phyloP scores from a whole-genome alignment of 2,888 invertebrate genomes.

The Ochropacha duplaris region DNA sequence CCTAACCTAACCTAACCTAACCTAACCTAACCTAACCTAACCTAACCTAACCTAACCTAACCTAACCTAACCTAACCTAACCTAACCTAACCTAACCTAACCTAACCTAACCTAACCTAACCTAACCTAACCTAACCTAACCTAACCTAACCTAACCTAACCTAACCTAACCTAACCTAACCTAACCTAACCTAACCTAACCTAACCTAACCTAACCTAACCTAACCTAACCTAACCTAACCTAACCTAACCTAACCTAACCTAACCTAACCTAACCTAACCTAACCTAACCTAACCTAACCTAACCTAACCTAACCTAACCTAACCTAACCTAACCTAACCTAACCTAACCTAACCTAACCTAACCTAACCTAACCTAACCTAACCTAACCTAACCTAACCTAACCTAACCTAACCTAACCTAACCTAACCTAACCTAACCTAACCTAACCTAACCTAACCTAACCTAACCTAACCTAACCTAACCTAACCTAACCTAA shows the following conservation, averaged over 20 bases:
- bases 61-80: slow-evolving; percentile 31
- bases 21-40: slow-evolving; percentile 30
- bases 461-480: slow-evolving; percentile 25
- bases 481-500: slow-evolving; percentile 24
- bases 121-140: slow-evolving; percentile 27
- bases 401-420: slow-evolving; percentile 16
- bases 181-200: slow-evolving; percentile 26
- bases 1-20: slow-evolving; percentile 28
- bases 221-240: slow-evolving; percentile 21
- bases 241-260: slow-evolving; percentile 19
- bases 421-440: slow-evolving; percentile 19
- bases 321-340: slow-evolving; percentile 16
- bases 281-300: slow-evolving; percentile 16
- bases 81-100: slow-evolving; percentile 25
- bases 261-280: slow-evolving; percentile 18
- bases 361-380: slow-evolving; percentile 12
- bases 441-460: slow-evolving; percentile 17
- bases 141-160: slow-evolving; percentile 25
- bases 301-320: slow-evolving; percentile 17
- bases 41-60: slow-evolving; percentile 29
- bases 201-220: slow-evolving; percentile 28
- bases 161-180: slow-evolving; percentile 33
- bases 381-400: slow-evolving; percentile 12
- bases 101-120: slow-evolving; percentile 26
- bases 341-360: slow-evolving; percentile 12